phyloP scores from a whole-genome alignment of 37 sponge, comb jelly and placozoan species.

The Bolinopsis microptera region DNA sequence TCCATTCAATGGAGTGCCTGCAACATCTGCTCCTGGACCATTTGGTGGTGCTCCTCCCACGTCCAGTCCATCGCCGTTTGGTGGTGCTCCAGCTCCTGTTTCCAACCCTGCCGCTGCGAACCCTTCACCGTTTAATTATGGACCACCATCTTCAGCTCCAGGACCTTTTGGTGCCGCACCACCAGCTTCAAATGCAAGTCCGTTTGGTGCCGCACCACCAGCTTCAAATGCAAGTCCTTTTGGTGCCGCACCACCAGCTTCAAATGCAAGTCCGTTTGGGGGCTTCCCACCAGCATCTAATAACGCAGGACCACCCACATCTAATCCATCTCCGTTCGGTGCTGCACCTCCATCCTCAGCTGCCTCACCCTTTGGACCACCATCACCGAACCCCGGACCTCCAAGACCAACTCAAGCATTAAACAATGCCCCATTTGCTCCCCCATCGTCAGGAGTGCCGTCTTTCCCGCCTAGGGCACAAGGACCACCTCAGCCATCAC shows the following conservation, averaged over 20 bases:
- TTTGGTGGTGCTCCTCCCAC: neutral
- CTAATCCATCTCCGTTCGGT: slow-evolving; percentile 6
- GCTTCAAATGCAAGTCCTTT: neutral
- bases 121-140: neutral
- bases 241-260: slow-evolving; percentile 18
- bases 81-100: slow-evolving; percentile 9
- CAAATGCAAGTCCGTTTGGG: slow-evolving; percentile 41
- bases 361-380: neutral
- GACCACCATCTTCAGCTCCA: neutral
- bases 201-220: slow-evolving; percentile 22
- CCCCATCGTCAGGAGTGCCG: neutral
- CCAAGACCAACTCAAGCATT: neutral
- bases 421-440: neutral
- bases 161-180: slow-evolving; percentile 11
- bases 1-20: neutral
- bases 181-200: neutral
- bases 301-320: neutral
- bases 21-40: neutral
- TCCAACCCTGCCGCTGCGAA: neutral
- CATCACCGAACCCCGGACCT: neutral
- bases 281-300: neutral
- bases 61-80: neutral
- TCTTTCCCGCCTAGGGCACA: neutral
- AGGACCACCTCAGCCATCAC: neutral
- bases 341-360: neutral